phyloP scores from a whole-genome alignment of 2,888 invertebrate genomes.

The Apotomis betuletana region DNA sequence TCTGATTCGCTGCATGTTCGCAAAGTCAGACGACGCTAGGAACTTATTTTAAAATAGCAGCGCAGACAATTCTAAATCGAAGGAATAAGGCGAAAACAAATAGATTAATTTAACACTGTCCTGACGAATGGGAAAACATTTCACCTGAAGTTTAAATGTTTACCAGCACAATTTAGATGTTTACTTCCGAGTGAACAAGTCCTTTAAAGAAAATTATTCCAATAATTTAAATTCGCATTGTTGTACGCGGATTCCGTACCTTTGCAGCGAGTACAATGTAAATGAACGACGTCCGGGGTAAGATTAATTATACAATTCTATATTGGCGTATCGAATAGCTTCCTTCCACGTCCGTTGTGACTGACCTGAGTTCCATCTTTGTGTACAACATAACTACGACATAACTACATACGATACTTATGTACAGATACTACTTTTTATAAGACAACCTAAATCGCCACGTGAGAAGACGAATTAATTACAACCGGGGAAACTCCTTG shows the following conservation, averaged over 20 bases:
- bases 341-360: slow-evolving; percentile 62
- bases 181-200: slow-evolving; percentile 13
- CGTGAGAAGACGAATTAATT: slow-evolving; percentile 67
- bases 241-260: slow-evolving; percentile 34
- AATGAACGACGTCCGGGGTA: slow-evolving; percentile 63
- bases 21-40: slow-evolving; percentile 13
- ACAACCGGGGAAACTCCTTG: slow-evolving; percentile 58
- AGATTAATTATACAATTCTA: slow-evolving; percentile 66
- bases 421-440: slow-evolving; percentile 1
- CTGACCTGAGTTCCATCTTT: slow-evolving; percentile 47
- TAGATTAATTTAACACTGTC: slow-evolving; percentile 13
- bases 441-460: slow-evolving; percentile 22
- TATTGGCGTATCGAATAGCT: slow-evolving; percentile 62
- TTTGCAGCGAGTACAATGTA: slow-evolving; percentile 52
- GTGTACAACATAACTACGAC: slow-evolving; percentile 2
- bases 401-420: not conserved
- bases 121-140: slow-evolving; percentile 19
- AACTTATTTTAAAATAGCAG: slow-evolving; percentile 30
- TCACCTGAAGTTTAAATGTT: slow-evolving; percentile 22
- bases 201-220: slow-evolving; percentile 32
- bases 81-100: slow-evolving; percentile 8
- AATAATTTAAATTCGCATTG: slow-evolving; percentile 40
- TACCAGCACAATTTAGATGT: slow-evolving; percentile 16
- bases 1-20: slow-evolving; percentile 19
- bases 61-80: not conserved